phyloP scores from a whole-genome alignment of 2,888 invertebrate genomes.

The Rotaria magnacalcarata region DNA sequence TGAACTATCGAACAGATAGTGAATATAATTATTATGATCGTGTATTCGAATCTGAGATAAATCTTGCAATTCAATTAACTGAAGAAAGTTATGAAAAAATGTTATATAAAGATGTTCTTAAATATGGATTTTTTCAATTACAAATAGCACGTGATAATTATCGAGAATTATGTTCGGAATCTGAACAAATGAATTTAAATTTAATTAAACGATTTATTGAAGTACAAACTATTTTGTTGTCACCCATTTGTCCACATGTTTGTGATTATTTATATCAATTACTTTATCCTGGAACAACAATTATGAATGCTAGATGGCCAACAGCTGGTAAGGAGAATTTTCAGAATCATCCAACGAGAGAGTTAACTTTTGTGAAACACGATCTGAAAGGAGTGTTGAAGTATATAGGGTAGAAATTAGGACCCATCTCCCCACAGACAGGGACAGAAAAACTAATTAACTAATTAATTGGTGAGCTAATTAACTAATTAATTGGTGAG shows the following conservation, averaged over 20 bases:
- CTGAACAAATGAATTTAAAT: slow-evolving; percentile 72
- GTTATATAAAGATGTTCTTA: slow-evolving; percentile 88
- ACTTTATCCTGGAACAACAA: slow-evolving; percentile 63
- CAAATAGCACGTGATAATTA: slow-evolving; percentile 82
- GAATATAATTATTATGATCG: slow-evolving; percentile 38
- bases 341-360: too few species aligned
- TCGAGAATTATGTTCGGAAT: slow-evolving; percentile 79
- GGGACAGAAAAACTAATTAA: too few species aligned
- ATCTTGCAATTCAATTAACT: slow-evolving; percentile 76
- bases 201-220: slow-evolving; percentile 78
- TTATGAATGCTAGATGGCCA: slow-evolving; percentile 81
- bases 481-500: too few species aligned
- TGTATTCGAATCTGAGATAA: slow-evolving; percentile 73
- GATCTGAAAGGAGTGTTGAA: too few species aligned
- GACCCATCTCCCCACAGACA: too few species aligned
- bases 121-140: slow-evolving; percentile 87
- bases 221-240: slow-evolving; percentile 77
- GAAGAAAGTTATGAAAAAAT: slow-evolving; percentile 77
- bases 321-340: background rate
- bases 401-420: too few species aligned
- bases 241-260: slow-evolving; percentile 96
- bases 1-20: background rate
- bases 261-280: slow-evolving; percentile 80
- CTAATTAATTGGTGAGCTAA: too few species aligned
- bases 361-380: too few species aligned